A percentile compares a stretch with the other conserved stretches of the same genome.
phyloP scores from a whole-genome alignment of 2,113 vertebrate species.

The Phainopepla nitens region DNA sequence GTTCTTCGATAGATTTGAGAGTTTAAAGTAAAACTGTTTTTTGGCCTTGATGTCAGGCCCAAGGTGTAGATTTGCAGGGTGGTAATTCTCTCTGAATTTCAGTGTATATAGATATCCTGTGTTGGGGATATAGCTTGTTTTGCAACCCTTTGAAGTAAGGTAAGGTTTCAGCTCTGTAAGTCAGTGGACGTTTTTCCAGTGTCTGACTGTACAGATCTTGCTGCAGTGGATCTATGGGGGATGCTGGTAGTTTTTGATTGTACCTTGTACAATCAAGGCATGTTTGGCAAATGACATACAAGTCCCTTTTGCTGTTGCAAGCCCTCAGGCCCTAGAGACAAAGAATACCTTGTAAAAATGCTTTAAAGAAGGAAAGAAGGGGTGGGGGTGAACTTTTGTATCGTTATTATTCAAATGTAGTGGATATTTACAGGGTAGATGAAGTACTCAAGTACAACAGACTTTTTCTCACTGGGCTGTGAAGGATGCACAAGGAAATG shows the following conservation, averaged over 20 bases:
- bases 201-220: not conserved
- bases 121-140: not conserved
- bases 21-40: not conserved
- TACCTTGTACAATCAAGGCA: not conserved
- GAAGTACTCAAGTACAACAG: not conserved
- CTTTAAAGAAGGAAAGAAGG: not conserved
- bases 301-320: not conserved
- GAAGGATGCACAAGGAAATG: too few relatives aligned
- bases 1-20: not conserved
- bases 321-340: not conserved
- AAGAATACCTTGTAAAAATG: not conserved
- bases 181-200: not conserved
- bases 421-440: not conserved
- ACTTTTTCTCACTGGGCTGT: not conserved
- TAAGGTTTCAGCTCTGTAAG: not conserved
- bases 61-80: not conserved
- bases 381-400: not conserved
- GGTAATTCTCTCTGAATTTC: not conserved
- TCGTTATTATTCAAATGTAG: not conserved
- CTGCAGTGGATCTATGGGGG: not conserved
- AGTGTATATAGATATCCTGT: rapidly evolving
- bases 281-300: not conserved
- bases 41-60: not conserved
- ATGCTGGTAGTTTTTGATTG: not conserved
- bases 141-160: not conserved